Evolutionary conservation across 2,888 invertebrate species (phyloP), one percentile per base, ranked within the genome.

Genomic region (Polia nebulosa): DNA sequence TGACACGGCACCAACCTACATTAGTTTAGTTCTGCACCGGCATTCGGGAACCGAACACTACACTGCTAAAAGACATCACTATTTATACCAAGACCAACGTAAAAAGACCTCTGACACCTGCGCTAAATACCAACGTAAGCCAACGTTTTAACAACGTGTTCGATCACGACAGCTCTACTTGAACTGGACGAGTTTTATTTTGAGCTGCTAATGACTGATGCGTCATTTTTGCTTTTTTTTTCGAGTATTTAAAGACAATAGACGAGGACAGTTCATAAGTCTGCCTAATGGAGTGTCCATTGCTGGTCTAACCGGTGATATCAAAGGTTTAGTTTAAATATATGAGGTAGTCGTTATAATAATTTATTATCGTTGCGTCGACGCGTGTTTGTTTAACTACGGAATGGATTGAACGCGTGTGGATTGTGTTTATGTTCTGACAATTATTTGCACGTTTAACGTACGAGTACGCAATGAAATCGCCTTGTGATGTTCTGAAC

Each of bases 61-160:
- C 84, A 72, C 87, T 86, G 92, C 86, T 92, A 93, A 93, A 91
- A 92, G 94, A 94, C 93, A 91, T 85, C 88, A 90, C 93, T 94
- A 94, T 94, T 93, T 92, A 92, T 94, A 94, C 80, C 58, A 60
- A 72, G 71, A 85, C 92, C 90, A 91, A 72, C 77, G 62, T 85
- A 81, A 81, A 64, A 61, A 85, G 90, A 88, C 68, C 90, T 72
- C 72, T 81, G 79, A 84, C 88, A 90, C 89, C 86, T 89, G 88
- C 74, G 86, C 86, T 81, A 80, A 85, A 86, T 84, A 83, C 85
- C 85, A 70, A 69, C 74, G 71, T 69, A 86, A 84, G 83, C 85
- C 85, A 70, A 69, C 74, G 71, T 69, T 67, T 70, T 71, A 58
- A 72, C 81, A 73, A 67, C 62, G 76, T 75, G 78, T 67, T 64